These are phyloP conservation scores for Cyclophora albipunctata DNA, from an alignment of 2,888 invertebrate genomes.

Conservation along the genomic window DNA sequence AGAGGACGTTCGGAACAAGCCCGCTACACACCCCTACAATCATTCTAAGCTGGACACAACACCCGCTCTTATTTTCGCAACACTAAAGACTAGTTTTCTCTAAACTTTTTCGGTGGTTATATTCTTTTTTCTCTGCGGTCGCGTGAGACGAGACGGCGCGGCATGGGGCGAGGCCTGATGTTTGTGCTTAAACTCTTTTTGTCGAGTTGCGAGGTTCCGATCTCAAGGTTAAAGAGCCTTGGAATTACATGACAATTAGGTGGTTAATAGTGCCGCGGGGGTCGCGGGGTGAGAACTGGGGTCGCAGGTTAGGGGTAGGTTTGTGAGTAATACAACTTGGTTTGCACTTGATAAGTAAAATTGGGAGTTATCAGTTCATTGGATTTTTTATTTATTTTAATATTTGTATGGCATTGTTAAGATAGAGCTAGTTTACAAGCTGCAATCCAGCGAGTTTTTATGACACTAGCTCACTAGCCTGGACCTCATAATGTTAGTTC, in stretches of 20 bases:
- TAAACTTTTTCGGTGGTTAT: constrained; percentile 8
- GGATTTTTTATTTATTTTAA: too few species aligned
- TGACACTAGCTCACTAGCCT: too few species aligned
- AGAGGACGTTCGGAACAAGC: constrained; percentile 61
- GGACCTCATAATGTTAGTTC: too few species aligned
- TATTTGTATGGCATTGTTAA: too few species aligned
- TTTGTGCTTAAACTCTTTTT: constrained; percentile 12
- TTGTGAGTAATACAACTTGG: too few species aligned
- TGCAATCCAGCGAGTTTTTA: too few species aligned
- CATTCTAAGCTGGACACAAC: background rate
- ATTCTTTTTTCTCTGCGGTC: constrained; percentile 16
- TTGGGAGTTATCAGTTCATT: too few species aligned
- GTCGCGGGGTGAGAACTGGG: constrained; percentile 4
- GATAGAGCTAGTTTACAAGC: too few species aligned
- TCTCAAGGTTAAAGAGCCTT: constrained; percentile 46
- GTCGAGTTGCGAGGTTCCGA: constrained; percentile 10
- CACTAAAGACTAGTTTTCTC: constrained; percentile 12
- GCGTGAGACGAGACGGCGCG: constrained; percentile 58
- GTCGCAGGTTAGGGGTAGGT: background rate
- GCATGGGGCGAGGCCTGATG: constrained; percentile 39
- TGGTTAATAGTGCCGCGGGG: constrained; percentile 1
- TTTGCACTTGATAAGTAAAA: too few species aligned
- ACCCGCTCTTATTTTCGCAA: accelerated
- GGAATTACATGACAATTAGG: constrained; percentile 8
- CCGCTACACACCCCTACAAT: constrained; percentile 54